Evolutionary conservation across 2,797 vertebrate species (phyloP), one percentile per base, ranked within the genome.

Genomic region (Phalloptychus januarius): DNA sequence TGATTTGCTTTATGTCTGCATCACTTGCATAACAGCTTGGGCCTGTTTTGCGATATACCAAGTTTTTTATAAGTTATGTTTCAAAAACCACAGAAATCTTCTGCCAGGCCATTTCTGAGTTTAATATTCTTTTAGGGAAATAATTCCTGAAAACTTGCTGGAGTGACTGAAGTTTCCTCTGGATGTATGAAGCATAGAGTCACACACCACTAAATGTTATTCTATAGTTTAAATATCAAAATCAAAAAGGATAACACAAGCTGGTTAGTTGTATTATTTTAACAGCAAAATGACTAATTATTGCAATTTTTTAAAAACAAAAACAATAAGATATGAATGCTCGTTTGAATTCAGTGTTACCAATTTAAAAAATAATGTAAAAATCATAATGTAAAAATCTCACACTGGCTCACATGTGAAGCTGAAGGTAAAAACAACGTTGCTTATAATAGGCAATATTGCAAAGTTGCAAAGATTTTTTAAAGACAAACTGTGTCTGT

Each of bases 401-500:
- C 36, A 40, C 5, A 40, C 1, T 67, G 36, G 18, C 11, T 58
- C n/a, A 16, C 40, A 2, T n/a, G 10, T 54, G 25, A n/a, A 78
- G 80, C 73, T 52, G 52, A 54, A 72, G 79, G 33, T 46, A 54
- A 76, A 71, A 81, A 65, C 56, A 18, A 74, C 76, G 2, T 8
- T 44, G 31, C n/a, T 38, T 83, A 38, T 40, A 75, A 73, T 1
- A 0, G 18, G 74, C 13, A 82, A 76, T 28, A 50, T 48, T 5
- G 2, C 44, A 83, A 58, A 44, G 1, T 38, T 65, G 61, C 33
- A 65, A 25, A 31, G 3, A 45, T 20, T 83, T 65, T 65, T 38
- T 23, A 38, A 31, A 77, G 63, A 58, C 38, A 56, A 31, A 50
- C 50, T 61, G 75, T 1, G 85, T 85, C 78, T 82, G 46, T 78